Percentiles rank a stretch among this genome's conserved stretches.
Conservation (phyloP, 2,888 invertebrate genomes). For the Spisula solida region DNA sequence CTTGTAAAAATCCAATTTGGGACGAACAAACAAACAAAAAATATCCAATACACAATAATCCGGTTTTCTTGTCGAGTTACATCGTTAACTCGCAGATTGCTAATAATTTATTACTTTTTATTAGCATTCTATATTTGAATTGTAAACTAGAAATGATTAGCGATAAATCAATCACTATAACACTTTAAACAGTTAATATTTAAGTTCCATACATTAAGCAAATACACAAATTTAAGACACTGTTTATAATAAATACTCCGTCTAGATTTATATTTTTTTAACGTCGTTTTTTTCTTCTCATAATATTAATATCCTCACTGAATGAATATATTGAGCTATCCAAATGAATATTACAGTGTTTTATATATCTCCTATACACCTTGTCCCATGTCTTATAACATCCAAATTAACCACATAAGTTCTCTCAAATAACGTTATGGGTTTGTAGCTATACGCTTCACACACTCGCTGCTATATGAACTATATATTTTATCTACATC, state of each 20-base stretch:
- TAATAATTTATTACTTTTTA: neutral
- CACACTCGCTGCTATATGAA: neutral
- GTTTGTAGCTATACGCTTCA: neutral
- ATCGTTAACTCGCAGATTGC: neutral
- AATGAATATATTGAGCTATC: neutral
- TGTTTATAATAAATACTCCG: neutral
- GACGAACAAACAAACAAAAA: neutral
- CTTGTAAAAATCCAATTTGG: constrained; percentile 10
- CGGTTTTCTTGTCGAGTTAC: neutral
- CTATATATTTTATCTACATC: neutral
- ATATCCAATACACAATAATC: constrained; percentile 15
- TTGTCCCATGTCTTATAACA: neutral
- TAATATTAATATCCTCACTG: neutral
- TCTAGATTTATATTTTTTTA: neutral
- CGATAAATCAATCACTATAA: neutral
- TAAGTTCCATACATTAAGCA: neutral
- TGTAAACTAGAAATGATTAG: constrained; percentile 9
- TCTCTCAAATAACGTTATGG: constrained; percentile 13
- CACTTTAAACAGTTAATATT: neutral
- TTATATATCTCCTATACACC: neutral
- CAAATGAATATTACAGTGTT: neutral
- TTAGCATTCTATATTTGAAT: constrained; percentile 9
- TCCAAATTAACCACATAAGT: constrained; percentile 7
- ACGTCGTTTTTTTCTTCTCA: neutral
- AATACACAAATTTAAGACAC: neutral